Base-by-base conservation (phyloP, 2,888 invertebrate genomes). In the Julus scanicus region DNA sequence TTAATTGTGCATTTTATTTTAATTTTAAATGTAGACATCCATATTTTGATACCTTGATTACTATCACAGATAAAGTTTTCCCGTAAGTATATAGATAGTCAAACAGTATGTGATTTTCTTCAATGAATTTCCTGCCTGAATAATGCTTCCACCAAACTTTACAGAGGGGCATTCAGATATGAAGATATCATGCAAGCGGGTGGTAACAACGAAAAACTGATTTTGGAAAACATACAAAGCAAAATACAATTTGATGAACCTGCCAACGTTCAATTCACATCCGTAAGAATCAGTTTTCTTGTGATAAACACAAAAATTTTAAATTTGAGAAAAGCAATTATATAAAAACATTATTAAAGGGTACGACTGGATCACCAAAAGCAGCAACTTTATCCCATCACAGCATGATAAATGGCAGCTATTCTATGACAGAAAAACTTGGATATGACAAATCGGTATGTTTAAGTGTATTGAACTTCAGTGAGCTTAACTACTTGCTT, bases 291-390 rank as follows among this genome's bases (percentile, higher is more conserved):
- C 1, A 44, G 44, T 44, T 44, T 44, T 8, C 44, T 29, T 29
- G 29, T 29, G 9, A 11, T 53, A 53, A 53, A 53, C 53, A 11
- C 11, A 53, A 53, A 53, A 11, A 53, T 13, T 15, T 39, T 20
- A 40, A 85, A 39, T 86, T 29, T 53, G 39, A 40, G 53, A 71
- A 48, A 9, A 80, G 53, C n/a, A 44, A 44, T 5, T 44, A 44
- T 44, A 8, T 1, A 44, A 44, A 44, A 2, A 4, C 11, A 17
- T 11, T 53, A 53, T 53, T 90, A 94, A n/a, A n/a, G 94, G 96
- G 96, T n/a, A 96, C 96, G 0, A 96, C 97, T 0, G 95, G 95
- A n/a, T 92, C 92, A 71, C 96, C 97, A 0, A 97, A 97, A 92
- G 97, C 96, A 1, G 94, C 95, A 0, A 91, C 94, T 0, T 90